Evolutionary conservation across 2,113 vertebrate species (phyloP), one percentile per base, ranked within the genome.

Genomic region (Ursus arctos): DNA sequence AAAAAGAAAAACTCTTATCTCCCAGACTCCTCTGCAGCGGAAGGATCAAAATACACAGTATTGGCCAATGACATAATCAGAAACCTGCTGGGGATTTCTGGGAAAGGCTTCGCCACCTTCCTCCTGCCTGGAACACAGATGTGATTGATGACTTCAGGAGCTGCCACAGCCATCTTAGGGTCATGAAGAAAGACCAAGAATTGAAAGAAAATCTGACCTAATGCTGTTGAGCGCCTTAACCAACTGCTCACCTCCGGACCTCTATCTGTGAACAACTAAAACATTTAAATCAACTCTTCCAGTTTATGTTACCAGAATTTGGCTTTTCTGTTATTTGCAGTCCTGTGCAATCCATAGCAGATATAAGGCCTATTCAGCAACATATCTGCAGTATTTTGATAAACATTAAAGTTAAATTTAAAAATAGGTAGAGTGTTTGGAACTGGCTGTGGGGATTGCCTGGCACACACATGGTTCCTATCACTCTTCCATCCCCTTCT

Each of bases 131-230:
- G 82, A 94, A 91, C 36, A 51, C 26, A 95, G 71, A 83, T 36
- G 53, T 65, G 36, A 67, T 11, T 76, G 36, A 59, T n/a, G 36
- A 55, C 61, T 71, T 22, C 26, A 84, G 40, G 63, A 84, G 47
- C 47, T 59, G 19, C 28, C 57, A 57, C 71, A 94, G 88, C 71
- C 72, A 69, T 85, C 71, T 88, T 97, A 92, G 53, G n/a, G 7
- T 67, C 31, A n/a, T 61, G 79, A 92, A 40, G 22, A 94, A 89
- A 61, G 28, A 4, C 21, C 19, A 49, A 88, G 12, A 80, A 53
- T 53, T 53, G 40, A 63, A 57, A 53, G 11, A 55, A 71, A 91
- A 55, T 28, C 71, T 43, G 7, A 51, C 40, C 19, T 85, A 57
- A 61, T 8, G 47, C 31, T 19, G 9, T 59, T 69, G 63, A 81